Evolutionary conservation across 2,888 invertebrate species (phyloP), one percentile per base, ranked within the genome.

Genomic region (Acanthosepion pharaonis): DNA sequence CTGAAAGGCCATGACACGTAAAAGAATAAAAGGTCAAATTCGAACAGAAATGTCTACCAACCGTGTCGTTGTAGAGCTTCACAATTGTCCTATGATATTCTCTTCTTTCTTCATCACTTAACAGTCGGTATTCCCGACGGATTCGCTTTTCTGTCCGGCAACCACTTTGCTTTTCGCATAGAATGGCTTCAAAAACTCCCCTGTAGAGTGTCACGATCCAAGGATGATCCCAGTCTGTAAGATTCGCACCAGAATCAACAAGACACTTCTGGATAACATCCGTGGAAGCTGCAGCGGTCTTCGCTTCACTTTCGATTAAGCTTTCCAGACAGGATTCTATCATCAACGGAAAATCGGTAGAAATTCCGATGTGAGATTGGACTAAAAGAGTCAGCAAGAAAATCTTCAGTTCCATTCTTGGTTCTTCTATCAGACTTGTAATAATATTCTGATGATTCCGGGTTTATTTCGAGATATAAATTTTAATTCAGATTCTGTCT

Each of bases 51-150:
- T 93, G n/a, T 6, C n/a, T 93, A 92, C 93, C 18, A 49, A 93
- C 93, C 93, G 93, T 93, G 33, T 93, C 93, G 49, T 93, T 93
- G 93, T 93, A 49, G n/a, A 93, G 49, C 3, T 93, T 53, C 53
- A 93, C n/a, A n/a, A 92, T 51, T 5, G 93, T 6, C 18, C 23
- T 53, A 28, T 93, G 93, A n/a, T 93, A 93, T 93, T n/a, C 48
- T n/a, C 33, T 23, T 28, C 93, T 25, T 93, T 93, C 93, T 6
- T 93, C 49, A 11, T 93, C 93, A 18, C 28, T 53, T 5, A 93
- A n/a, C n/a, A 42, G 93, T 1, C 93, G 93, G 53, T 93, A 93
- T 28, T 93, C 93, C n/a, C 20, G 49, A 8, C 93, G 93, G 4
- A 53, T 20, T 5, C 93, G 49, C 53, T 5, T 2, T 51, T 93